A percentile compares a stretch with the other conserved stretches of the same genome.
These are phyloP conservation scores for Drosophila maculinotata DNA, from an alignment of 2,888 invertebrate genomes.

Conservation along the genomic window DNA sequence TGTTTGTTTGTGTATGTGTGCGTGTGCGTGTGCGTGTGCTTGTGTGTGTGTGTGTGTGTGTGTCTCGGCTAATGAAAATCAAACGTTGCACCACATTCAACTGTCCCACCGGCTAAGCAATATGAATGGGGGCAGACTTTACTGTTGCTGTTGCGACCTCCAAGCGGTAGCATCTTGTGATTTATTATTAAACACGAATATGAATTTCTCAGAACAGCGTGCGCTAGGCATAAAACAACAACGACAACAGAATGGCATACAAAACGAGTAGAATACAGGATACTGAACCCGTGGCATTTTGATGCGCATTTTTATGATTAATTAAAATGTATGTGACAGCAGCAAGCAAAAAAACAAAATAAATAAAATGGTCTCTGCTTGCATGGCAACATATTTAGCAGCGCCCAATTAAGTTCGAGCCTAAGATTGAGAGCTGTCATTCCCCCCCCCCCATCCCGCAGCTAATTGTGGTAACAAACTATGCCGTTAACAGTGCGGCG, in stretches of 20 bases:
- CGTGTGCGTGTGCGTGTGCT: neutral
- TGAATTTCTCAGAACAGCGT: conserved; percentile 65
- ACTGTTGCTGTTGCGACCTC: conserved; percentile 27
- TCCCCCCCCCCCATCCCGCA: neutral
- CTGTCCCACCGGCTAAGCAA: conserved; percentile 45
- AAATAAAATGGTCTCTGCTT: conserved; percentile 23
- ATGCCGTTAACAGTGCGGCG: conserved; percentile 54
- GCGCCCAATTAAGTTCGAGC: conserved; percentile 50
- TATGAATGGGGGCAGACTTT: conserved; percentile 48
- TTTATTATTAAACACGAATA: conserved; percentile 79
- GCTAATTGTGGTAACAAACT: conserved; percentile 57
- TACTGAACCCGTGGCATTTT: conserved; percentile 68
- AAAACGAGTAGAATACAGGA: conserved; percentile 11
- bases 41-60: conserved; percentile 21
- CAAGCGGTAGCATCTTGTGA: conserved; percentile 70
- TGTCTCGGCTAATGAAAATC: conserved; percentile 58
- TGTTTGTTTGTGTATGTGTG: conserved; percentile 14
- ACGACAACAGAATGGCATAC: conserved; percentile 23
- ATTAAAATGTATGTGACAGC: conserved; percentile 74
- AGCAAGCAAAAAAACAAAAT: conserved; percentile 11
- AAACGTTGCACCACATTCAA: conserved; percentile 56
- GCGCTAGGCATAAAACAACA: conserved; percentile 41
- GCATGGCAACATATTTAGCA: conserved; percentile 32
- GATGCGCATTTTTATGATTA: conserved; percentile 78
- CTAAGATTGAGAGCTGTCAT: conserved; percentile 41